Conservation (phyloP, 2,113 vertebrate species). For the Danionella cerebrum region DNA sequence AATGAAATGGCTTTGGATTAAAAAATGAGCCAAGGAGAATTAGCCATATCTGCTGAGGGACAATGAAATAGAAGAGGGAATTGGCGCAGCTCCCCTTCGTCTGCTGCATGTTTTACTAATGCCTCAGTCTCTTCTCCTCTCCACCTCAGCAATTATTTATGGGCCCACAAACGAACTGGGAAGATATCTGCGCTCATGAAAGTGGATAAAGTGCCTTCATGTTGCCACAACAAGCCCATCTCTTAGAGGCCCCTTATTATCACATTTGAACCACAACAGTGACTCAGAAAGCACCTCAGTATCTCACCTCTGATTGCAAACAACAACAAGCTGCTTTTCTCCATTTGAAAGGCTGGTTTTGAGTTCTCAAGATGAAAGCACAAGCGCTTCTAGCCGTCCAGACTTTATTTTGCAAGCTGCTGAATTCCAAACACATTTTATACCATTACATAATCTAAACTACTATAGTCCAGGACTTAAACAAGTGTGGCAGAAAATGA, state of each 20-base stretch:
- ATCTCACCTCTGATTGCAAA: slow-evolving; percentile 5
- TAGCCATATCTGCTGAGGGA: slow-evolving; percentile 30
- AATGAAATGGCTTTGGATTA: slow-evolving; percentile 33
- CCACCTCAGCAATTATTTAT: slow-evolving; percentile 18
- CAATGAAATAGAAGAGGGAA: slow-evolving; percentile 31
- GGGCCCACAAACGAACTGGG: background rate
- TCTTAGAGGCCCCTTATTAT: slow-evolving; percentile 13
- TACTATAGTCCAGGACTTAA: too few species aligned
- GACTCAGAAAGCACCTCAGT: background rate
- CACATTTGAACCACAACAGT: background rate
- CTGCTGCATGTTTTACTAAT: slow-evolving; percentile 19
- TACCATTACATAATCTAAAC: too few species aligned
- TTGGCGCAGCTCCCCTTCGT: slow-evolving; percentile 13
- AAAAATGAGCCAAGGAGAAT: slow-evolving; percentile 31
- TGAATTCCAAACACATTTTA: too few species aligned
- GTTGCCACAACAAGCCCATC: background rate
- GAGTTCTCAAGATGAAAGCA: too few species aligned
- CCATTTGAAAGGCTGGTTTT: background rate
- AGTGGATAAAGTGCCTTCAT: slow-evolving; percentile 12
- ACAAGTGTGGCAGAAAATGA: too few species aligned
- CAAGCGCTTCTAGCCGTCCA: too few species aligned
- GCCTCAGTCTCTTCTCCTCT: background rate
- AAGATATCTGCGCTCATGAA: slow-evolving; percentile 3
- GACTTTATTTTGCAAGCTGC: too few species aligned
- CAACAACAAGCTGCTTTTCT: background rate